Conservation (phyloP, 92 coral and sea anemone genomes). For the Porites rus region DNA sequence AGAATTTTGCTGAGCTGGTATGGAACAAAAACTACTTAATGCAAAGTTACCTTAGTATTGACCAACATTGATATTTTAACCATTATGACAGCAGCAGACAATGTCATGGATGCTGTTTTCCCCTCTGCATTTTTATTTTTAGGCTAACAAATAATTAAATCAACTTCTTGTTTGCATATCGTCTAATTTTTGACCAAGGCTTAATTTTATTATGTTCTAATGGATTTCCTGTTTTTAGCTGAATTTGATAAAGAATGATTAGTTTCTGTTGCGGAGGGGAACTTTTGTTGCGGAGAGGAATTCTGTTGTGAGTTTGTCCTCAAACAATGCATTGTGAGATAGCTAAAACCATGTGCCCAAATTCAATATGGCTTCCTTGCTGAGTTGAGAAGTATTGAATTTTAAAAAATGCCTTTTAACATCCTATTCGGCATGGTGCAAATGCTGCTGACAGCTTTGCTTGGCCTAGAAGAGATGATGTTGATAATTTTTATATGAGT, state of each 20-base stretch:
- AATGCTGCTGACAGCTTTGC: no score
- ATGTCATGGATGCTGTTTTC: background rate
- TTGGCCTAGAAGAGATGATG: no score
- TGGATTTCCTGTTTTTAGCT: background rate
- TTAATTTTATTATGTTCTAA: conserved; percentile 6
- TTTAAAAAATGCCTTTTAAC: no score
- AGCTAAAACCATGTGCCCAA: conserved; percentile 42
- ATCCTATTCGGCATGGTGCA: no score
- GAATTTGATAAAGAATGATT: background rate
- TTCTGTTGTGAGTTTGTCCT: background rate
- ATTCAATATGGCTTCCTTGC: conserved; percentile 49
- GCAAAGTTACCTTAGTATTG: background rate
- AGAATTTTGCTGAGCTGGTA: background rate
- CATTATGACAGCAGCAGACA: background rate
- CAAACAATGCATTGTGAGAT: conserved; percentile 30
- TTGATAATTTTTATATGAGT: no score
- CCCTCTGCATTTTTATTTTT: background rate
- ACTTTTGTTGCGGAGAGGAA: no score
- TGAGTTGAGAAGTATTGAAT: conserved; percentile 24
- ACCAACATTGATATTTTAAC: background rate
- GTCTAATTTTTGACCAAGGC: conserved; percentile 8
- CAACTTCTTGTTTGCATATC: background rate
- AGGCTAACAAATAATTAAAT: background rate
- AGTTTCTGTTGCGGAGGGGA: background rate
- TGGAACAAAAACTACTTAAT: conserved; percentile 1